A percentile compares a stretch with the other conserved stretches of the same genome.
Evolutionary conservation across 2,888 invertebrate species (phyloP).

Genomic region (Ormyrus thymus): DNA sequence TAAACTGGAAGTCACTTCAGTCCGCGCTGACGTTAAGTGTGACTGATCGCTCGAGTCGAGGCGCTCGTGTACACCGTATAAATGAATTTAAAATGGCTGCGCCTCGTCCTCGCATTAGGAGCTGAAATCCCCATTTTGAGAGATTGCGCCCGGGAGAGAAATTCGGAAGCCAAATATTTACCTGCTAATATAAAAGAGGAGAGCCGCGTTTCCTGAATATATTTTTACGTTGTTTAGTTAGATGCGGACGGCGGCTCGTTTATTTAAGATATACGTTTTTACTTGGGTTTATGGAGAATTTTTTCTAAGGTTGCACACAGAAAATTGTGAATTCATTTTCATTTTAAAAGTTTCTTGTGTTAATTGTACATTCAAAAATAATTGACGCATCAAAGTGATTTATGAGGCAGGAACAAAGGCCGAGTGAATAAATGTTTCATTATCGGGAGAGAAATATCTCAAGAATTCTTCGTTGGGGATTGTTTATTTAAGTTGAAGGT

Average conservation of each 20-base stretch:
- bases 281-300: too few species aligned
- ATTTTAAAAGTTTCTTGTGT: too few species aligned
- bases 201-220: not conserved
- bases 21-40: constrained; percentile 67
- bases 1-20: constrained; percentile 69
- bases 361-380: too few species aligned
- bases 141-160: not conserved
- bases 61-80: constrained; percentile 6
- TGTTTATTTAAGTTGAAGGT: constrained; percentile 27
- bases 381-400: too few species aligned
- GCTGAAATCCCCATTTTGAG: constrained; percentile 16
- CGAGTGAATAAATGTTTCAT: too few species aligned
- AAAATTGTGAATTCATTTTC: too few species aligned
- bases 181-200: constrained; percentile 3
- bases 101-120: not conserved
- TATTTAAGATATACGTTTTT: too few species aligned
- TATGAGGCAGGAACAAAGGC: too few species aligned
- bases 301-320: too few species aligned
- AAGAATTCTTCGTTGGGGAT: constrained; percentile 19
- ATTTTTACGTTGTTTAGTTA: not conserved
- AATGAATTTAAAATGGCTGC: constrained; percentile 43
- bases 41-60: constrained; percentile 66
- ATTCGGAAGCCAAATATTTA: constrained; percentile 43
- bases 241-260: too few species aligned
- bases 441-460: not conserved